Base-by-base conservation (phyloP, 2,888 invertebrate genomes). In the Agonopterix subpropinquella region DNA sequence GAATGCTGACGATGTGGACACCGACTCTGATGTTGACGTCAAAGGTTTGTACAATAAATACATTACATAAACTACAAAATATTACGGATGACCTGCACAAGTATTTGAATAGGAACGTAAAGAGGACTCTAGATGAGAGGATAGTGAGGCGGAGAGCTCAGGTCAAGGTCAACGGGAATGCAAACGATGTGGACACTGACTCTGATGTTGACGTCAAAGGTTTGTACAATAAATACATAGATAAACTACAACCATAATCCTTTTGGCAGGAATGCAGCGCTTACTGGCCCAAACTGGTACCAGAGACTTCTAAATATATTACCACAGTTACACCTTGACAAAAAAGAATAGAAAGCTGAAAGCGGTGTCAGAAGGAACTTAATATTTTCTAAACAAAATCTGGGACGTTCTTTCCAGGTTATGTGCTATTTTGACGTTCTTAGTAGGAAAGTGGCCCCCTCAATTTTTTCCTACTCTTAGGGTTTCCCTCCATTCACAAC, bases 61-160 rank as follows among this genome's bases (percentile, higher is more conserved):
- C n/a, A n/a, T n/a, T 18, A 18, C 18, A 18, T 18, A 18, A 2
- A 18, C 18, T 18, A 18, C 76, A 92, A 41, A n/a, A n/a, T n/a
- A n/a, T n/a, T n/a, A n/a, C n/a, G 95, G 92, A 94, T 71, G 93
- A 95, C 78, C 70, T 95, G 18, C 91, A 92, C 64, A 95, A 94
- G 65, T 95, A 95, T 76, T 90, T 95, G 0, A 93, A 94, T 67
- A 90, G 95, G 37, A 95, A 95, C 82, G 93, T 92, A 0, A 93
- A 94, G 62, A 91, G 92, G 11, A 95, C 95, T 63, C 90, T 95
- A 1, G 96, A 97, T 76, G 96, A 97, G 56, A 96, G 95, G 85
- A 96, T 97, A 58, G 87, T 83, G 52, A 80, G 85, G 49, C 68
- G 89, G 47, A 73, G 90, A 56, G 86, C 83, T 8, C 77, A 82